Evolutionary conservation across 30 jellyfish, hydroid and myxozoan species (phyloP), one percentile per base, ranked within the genome.

Genomic region (Aurelia coerulea): DNA sequence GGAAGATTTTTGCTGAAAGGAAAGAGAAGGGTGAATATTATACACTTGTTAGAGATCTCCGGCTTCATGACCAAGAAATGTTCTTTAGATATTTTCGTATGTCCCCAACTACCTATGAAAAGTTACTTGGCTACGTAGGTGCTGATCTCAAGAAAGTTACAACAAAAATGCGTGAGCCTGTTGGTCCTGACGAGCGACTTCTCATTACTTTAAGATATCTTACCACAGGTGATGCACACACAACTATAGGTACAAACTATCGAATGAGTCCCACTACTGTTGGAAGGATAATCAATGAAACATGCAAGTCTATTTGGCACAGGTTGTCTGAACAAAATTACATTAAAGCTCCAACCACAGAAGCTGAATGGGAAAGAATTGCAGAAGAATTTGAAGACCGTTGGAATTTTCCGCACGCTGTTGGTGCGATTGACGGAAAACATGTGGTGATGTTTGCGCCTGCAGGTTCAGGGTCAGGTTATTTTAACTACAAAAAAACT

Each of bases 261-360:
- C 69, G 79, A 29, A 53, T 74, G 73, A 74, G 84, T 53, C 84
- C 84, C 73, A 74, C 84, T 29, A 74, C 84, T n/a, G n/a, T n/a
- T n/a, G n/a, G n/a, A n/a, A n/a, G n/a, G n/a, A n/a, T n/a, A n/a
- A n/a, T n/a, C n/a, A 14, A 54, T 68, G 18, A n/a, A n/a, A n/a
- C n/a, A n/a, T n/a, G n/a, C n/a, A n/a, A n/a, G n/a, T n/a, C n/a
- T n/a, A n/a, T n/a, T n/a, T n/a, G n/a, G n/a, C n/a, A n/a, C n/a
- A n/a, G n/a, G n/a, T n/a, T n/a, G n/a, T n/a, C n/a, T n/a, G n/a
- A n/a, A n/a, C n/a, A n/a, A n/a, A n/a, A n/a, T n/a, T n/a, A n/a
- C n/a, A n/a, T n/a, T n/a, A n/a, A n/a, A n/a, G n/a, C n/a, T n/a
- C n/a, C n/a, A n/a, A n/a, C n/a, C n/a, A n/a, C n/a, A n/a, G n/a